Evolutionary conservation across 92 coral and sea anemone species (phyloP).

Genomic region (Metridium senile): DNA sequence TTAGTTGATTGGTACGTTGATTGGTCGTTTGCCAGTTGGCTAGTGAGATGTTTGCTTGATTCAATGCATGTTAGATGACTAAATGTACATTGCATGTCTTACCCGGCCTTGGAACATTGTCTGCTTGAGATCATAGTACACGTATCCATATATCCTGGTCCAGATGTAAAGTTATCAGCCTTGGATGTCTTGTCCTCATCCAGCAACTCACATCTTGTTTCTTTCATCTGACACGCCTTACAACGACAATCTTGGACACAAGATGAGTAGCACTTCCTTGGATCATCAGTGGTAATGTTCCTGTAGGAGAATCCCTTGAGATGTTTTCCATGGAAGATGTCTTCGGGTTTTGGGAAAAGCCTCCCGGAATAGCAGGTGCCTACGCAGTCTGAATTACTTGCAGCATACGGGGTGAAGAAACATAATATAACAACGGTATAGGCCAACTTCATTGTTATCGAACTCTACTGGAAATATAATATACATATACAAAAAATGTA

Average conservation of each 20-base stretch:
- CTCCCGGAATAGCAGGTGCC: constrained; percentile 9
- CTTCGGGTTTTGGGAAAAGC: not conserved
- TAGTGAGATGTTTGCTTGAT: too few relatives aligned
- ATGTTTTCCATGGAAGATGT: not conserved
- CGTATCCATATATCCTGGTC: constrained; percentile 25
- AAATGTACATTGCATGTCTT: not conserved
- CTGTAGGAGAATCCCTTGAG: constrained; percentile 15
- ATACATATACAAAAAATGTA: too few relatives aligned
- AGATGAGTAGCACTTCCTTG: constrained; percentile 4
- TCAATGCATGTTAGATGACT: too few relatives aligned
- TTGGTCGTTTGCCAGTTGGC: too few relatives aligned
- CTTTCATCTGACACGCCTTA: constrained; percentile 19
- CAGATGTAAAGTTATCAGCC: constrained; percentile 14
- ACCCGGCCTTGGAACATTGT: constrained; percentile 20
- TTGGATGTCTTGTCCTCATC: constrained; percentile 43
- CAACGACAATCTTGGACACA: constrained; percentile 14
- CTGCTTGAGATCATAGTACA: constrained; percentile 27
- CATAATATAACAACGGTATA: too few relatives aligned
- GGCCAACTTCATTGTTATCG: too few relatives aligned
- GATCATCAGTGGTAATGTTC: constrained; percentile 16
- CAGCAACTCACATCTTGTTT: constrained; percentile 22
- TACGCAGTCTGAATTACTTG: not conserved
- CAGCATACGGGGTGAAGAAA: not conserved
- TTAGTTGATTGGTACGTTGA: too few relatives aligned
- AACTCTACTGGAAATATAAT: too few relatives aligned